These are phyloP conservation scores for Anniella stebbinsi DNA, from an alignment of 2,797 vertebrate species.

Conservation along the genomic window DNA sequence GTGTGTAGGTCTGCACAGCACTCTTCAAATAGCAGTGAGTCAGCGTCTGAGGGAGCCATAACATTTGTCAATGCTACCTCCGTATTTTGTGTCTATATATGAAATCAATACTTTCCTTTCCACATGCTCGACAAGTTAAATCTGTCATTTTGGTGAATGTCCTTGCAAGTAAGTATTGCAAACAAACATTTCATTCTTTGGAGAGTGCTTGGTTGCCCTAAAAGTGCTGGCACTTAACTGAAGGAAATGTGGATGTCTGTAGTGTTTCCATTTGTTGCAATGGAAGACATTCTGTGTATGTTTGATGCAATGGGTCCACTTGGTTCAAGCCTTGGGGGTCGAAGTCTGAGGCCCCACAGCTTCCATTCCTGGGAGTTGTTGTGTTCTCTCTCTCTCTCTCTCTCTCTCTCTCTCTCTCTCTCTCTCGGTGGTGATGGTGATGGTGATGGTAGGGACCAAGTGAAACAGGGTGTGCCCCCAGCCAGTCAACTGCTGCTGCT, in stretches of 20 bases:
- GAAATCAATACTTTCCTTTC: conserved; percentile 54
- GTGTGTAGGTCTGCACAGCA: neutral
- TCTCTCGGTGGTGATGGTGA: too few species aligned
- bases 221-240: neutral
- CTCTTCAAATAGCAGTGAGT: conserved; percentile 11
- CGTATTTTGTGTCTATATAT: conserved; percentile 19
- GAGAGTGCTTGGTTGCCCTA: neutral
- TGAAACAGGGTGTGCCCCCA: neutral
- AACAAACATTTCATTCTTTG: conserved; percentile 2
- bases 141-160: neutral
- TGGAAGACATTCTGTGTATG: neutral
- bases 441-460: too few species aligned
- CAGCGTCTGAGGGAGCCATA: neutral
- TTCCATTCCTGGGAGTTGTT: neutral
- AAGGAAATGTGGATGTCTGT: neutral
- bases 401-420: too few species aligned
- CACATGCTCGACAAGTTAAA: conserved; percentile 32
- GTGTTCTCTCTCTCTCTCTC: too few species aligned
- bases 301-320: neutral
- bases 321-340: neutral
- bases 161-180: neutral
- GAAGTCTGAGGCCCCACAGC: neutral
- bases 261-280: too few species aligned
- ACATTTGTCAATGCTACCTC: conserved; percentile 26
- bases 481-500: neutral